Evolutionary conservation across 2,113 vertebrate species (phyloP).

Genomic region (Paramisgurnus dabryanus): DNA sequence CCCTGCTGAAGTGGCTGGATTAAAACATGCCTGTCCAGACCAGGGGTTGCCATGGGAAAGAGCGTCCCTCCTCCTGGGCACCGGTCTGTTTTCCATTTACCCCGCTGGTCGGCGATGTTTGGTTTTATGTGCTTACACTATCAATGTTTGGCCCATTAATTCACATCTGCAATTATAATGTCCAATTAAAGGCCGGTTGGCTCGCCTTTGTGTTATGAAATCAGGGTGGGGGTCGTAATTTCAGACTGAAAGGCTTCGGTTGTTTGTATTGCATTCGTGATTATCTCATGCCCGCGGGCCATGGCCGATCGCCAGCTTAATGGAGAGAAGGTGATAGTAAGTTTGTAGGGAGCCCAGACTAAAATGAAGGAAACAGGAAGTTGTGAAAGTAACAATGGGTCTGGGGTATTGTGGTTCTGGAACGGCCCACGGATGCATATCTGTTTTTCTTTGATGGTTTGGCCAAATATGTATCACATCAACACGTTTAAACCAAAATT

Average conservation of each 20-base stretch:
- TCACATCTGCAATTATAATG: slow-evolving; percentile 65
- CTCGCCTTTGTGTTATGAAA: slow-evolving; percentile 45
- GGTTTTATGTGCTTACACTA: slow-evolving; percentile 56
- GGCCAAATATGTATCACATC: neutral
- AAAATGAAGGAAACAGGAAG: neutral
- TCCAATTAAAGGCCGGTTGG: slow-evolving; percentile 65
- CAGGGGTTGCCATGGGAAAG: slow-evolving; percentile 59
- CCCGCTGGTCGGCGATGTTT: slow-evolving; percentile 21
- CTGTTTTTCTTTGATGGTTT: neutral
- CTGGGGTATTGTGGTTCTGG: slow-evolving; percentile 61
- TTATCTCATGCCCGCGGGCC: slow-evolving; percentile 38
- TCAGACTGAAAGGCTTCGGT: slow-evolving; percentile 27
- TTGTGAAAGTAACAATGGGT: neutral
- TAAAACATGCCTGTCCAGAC: slow-evolving; percentile 46
- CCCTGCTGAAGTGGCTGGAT: slow-evolving; percentile 66
- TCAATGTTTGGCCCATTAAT: slow-evolving; percentile 50
- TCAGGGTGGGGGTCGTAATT: slow-evolving; percentile 53
- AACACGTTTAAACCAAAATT: neutral
- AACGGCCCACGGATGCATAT: slow-evolving; percentile 58
- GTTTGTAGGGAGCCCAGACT: neutral
- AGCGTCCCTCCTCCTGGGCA: slow-evolving; percentile 21
- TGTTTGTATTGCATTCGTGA: slow-evolving; percentile 16
- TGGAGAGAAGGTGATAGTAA: slow-evolving; percentile 14
- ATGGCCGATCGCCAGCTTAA: slow-evolving; percentile 8
- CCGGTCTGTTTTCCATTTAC: slow-evolving; percentile 57